Evolutionary conservation across 92 coral and sea anemone genomes (phyloP), one percentile per base, ranked within the genome.

Genomic region (Palythoa caribaeorum): DNA sequence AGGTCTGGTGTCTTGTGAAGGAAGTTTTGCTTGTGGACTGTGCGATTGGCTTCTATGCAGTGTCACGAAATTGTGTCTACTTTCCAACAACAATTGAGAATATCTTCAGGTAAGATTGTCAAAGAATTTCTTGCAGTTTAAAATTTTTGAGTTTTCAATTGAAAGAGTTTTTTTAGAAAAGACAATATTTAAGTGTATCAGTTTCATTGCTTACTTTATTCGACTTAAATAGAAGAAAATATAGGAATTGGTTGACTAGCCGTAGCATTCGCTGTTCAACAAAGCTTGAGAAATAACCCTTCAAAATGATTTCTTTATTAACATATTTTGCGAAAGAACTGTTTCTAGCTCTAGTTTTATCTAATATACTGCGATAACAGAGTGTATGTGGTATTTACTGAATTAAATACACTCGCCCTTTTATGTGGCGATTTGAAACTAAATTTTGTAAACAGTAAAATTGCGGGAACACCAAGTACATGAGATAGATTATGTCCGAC

Each of bases 281-380:
- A 50, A 21, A n/a, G 72, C 40, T 9, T 39, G 37, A 38, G 47
- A 47, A 65, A 38, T 38, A 17, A 14, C n/a, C 55, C 28, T 65
- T 65, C 9, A 19, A 21, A 13, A 17, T 66, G 59, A 38, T 78
- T 79, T 79, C 55, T 19, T 63, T 66, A 39, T 69, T 14, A 28
- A 8, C 40, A 81, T 44, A 53, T 77, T 77, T 44, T 47, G 60
- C 65, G 5, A 81, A 65, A 15, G 38, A 53, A 50, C 44, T 44
- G 75, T 81, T 81, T 63, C 65, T 81, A 48, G n/a, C 86, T 81
- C 76, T 65, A 81, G 20, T 81, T 38, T 81, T 16, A 63, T 50
- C 39, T 55, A 65, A 66, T 81, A 50, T 55, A 47, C 62, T 40
- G 39, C 17, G 60, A 81, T 62, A 81, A 63, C 20, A 5, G 53